Percentiles rank a stretch among this genome's conserved stretches.
These are phyloP conservation scores for Ochlodes sylvanus DNA, from an alignment of 2,888 invertebrate species.

Conservation along the genomic window DNA sequence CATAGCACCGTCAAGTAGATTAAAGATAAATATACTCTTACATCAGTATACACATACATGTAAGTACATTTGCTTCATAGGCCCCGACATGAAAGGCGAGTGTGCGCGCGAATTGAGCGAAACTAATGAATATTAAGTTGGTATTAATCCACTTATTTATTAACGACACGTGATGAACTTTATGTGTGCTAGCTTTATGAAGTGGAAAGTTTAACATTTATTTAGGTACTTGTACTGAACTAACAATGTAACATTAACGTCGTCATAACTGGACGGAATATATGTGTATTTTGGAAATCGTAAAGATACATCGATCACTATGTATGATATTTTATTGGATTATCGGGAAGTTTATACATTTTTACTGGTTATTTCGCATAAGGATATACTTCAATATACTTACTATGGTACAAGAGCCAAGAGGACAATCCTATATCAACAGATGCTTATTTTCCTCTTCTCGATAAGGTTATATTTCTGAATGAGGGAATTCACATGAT, in stretches of 20 bases:
- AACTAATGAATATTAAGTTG: conserved; percentile 53
- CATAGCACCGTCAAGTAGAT: conserved; percentile 21
- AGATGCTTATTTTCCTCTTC: too few relatives aligned
- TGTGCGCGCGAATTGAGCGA: conserved; percentile 53
- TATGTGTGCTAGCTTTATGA: background rate
- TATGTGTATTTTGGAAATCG: too few relatives aligned
- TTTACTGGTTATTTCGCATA: too few relatives aligned
- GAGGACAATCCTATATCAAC: too few relatives aligned
- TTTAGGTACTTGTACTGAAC: background rate
- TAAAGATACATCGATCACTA: too few relatives aligned
- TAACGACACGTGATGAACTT: conserved; percentile 18
- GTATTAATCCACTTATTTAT: conserved; percentile 37
- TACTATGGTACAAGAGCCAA: too few relatives aligned
- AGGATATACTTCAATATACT: too few relatives aligned
- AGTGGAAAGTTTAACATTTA: background rate
- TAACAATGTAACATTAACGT: background rate
- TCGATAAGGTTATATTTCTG: too few relatives aligned
- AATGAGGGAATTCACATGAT: too few relatives aligned
- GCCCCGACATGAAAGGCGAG: conserved; percentile 43
- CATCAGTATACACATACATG: background rate
- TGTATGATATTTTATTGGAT: too few relatives aligned
- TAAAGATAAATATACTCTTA: conserved; percentile 12
- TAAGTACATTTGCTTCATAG: background rate
- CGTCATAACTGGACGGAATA: too few relatives aligned
- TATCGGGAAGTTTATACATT: too few relatives aligned